Percentiles rank a stretch among this genome's conserved stretches.
Conservation (phyloP, 2,888 invertebrate genomes). For the Bombyx huttoni region DNA sequence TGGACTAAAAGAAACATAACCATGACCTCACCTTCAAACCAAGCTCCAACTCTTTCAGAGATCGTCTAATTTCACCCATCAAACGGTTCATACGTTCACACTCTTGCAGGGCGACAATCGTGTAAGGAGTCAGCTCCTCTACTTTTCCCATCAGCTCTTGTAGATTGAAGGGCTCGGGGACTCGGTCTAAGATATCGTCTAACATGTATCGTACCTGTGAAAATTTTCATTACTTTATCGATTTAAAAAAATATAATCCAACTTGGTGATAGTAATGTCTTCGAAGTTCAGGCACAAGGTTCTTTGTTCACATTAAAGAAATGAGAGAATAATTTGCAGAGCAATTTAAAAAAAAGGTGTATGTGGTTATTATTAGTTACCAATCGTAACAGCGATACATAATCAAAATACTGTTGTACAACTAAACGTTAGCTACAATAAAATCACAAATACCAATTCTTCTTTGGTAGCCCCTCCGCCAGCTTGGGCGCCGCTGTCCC, state of each 20-base stretch:
- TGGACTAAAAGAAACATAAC: background rate
- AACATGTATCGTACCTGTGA: slow-evolving; percentile 78
- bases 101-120: slow-evolving; percentile 93
- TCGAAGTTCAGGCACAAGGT: no score
- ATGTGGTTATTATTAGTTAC: no score
- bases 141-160: slow-evolving; percentile 87
- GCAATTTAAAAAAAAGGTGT: no score
- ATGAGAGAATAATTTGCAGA: no score
- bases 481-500: slow-evolving; percentile 81
- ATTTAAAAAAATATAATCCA: background rate
- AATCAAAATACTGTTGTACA: no score
- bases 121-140: slow-evolving; percentile 92
- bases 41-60: slow-evolving; percentile 87
- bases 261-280: no score
- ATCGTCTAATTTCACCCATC: slow-evolving; percentile 84
- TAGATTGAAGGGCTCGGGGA: slow-evolving; percentile 91
- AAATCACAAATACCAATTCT: slow-evolving; percentile 74
- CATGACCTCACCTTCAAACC: slow-evolving; percentile 81
- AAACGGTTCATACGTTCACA: slow-evolving; percentile 95
- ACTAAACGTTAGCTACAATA: no score
- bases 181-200: slow-evolving; percentile 90
- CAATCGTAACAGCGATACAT: no score
- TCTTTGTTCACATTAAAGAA: no score
- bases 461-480: slow-evolving; percentile 83
- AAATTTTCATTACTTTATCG: background rate